Base-by-base conservation (phyloP, 2,113 vertebrate species). In the Chaenogobius annularis region DNA sequence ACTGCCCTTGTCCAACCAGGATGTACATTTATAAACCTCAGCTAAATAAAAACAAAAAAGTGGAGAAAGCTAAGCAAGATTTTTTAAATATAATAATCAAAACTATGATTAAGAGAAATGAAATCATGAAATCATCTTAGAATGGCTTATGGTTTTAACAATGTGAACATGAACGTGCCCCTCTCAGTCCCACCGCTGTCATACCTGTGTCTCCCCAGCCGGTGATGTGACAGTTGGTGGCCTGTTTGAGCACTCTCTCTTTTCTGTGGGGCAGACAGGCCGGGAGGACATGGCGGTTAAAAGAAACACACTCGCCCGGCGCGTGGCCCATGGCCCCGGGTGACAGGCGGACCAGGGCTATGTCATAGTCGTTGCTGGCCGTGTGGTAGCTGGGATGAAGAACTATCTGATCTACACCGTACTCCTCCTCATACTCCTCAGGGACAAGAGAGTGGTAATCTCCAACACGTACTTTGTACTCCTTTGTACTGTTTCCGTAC, bases 131-230 rank as follows among this genome's bases (percentile, higher is more conserved):
- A n/a, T n/a, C n/a, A n/a, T n/a, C n/a, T n/a, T n/a, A n/a, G n/a
- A n/a, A 40, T 40, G 6, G 37, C 37, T 3, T 7, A 40, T 31
- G 26, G 37, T 40, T 48, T 48, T 17, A 48, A 48, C 14, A 48
- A 17, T 17, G 47, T 48, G 3, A 48, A 17, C 22, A 12, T n/a
- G 20, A 23, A 0, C 12, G 9, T 12, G 20, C 7, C 54, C n/a
- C 2, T 52, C 13, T 12, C 14, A 20, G 35, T 15, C 7, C 14
- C 31, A 35, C 62, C 72, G 54, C 52, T 50, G 7, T 2, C 79
- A 91, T 88, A 99, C 98, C 98, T 94, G 98, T 99, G 90, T 99
- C 98, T 19, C 98, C 98, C 98, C 98, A 99, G 76, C 98, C 98
- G 0, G 96, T 98, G 81, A 99, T 96, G 26, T 95, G 95, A 76